Evolutionary conservation across 2,797 vertebrate genomes (phyloP).

Genomic region (Botia almorhae): DNA sequence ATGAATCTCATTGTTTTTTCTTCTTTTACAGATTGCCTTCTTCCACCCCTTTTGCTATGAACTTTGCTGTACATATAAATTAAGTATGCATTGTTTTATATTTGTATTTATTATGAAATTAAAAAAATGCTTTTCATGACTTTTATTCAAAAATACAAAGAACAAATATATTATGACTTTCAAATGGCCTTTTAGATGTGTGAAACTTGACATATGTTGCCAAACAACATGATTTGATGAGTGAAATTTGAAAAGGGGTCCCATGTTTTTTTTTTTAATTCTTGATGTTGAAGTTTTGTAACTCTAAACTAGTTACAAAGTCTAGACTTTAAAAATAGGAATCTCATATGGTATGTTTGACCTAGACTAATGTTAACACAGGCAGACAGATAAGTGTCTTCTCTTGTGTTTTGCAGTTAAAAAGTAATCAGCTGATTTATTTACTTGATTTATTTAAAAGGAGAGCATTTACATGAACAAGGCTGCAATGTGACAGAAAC

Average conservation of each 20-base stretch:
- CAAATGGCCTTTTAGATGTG: too few relatives aligned
- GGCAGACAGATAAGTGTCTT: too few relatives aligned
- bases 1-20: slow-evolving; percentile 23
- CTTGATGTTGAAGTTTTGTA: background rate
- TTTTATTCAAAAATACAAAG: slow-evolving; percentile 22
- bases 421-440: background rate
- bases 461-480: background rate
- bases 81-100: slow-evolving; percentile 52
- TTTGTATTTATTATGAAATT: slow-evolving; percentile 33
- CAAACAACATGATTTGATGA: slow-evolving; percentile 38
- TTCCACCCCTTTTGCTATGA: slow-evolving; percentile 51
- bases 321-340: background rate
- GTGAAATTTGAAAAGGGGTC: background rate
- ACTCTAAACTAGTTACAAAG: background rate
- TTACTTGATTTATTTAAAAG: background rate
- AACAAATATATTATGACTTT: slow-evolving; percentile 3
- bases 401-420: too few relatives aligned
- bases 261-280: background rate
- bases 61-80: slow-evolving; percentile 41
- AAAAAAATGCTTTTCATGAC: slow-evolving; percentile 65
- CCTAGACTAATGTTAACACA: background rate
- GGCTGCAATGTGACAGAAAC: background rate
- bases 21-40: slow-evolving; percentile 70
- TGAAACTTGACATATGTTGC: slow-evolving; percentile 11
- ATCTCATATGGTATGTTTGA: background rate